Percentiles rank a stretch among this genome's conserved stretches.
Evolutionary conservation across 2,113 vertebrate species (phyloP).

Genomic region (Phainopepla nitens): DNA sequence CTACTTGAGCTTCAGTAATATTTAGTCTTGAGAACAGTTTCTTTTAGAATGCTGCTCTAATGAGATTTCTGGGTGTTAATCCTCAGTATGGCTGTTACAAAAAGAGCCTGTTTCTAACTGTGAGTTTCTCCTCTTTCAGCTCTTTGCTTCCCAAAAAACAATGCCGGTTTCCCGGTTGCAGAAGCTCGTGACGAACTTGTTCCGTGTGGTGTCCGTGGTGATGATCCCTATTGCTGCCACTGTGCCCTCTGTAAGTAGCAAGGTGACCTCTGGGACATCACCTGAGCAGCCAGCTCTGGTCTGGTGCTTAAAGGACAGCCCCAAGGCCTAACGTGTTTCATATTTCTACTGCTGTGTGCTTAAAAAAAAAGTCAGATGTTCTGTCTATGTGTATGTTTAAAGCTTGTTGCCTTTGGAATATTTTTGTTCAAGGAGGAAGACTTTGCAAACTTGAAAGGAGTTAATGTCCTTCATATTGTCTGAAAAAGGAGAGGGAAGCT

Average conservation of each 20-base stretch:
- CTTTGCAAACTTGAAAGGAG: background rate
- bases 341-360: background rate
- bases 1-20: background rate
- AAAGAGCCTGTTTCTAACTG: background rate
- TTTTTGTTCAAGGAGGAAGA: background rate
- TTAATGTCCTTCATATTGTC: background rate
- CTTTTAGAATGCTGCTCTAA: background rate
- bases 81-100: accelerated
- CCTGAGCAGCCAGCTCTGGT: accelerated
- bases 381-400: accelerated
- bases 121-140: constrained; percentile 57
- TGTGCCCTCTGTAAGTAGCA: constrained; percentile 84
- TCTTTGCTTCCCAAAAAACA: constrained; percentile 81
- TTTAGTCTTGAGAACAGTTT: background rate
- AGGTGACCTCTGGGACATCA: accelerated
- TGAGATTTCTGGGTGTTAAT: background rate
- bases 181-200: constrained; percentile 69
- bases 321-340: accelerated
- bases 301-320: background rate
- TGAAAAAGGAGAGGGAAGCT: background rate
- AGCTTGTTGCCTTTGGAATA: background rate
- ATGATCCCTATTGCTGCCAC: constrained; percentile 90
- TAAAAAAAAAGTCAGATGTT: background rate
- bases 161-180: constrained; percentile 73
- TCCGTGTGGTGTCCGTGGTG: constrained; percentile 76